Evolutionary conservation across 2,797 vertebrate species (phyloP), one percentile per base, ranked within the genome.

Genomic region (Crenichthys baileyi): DNA sequence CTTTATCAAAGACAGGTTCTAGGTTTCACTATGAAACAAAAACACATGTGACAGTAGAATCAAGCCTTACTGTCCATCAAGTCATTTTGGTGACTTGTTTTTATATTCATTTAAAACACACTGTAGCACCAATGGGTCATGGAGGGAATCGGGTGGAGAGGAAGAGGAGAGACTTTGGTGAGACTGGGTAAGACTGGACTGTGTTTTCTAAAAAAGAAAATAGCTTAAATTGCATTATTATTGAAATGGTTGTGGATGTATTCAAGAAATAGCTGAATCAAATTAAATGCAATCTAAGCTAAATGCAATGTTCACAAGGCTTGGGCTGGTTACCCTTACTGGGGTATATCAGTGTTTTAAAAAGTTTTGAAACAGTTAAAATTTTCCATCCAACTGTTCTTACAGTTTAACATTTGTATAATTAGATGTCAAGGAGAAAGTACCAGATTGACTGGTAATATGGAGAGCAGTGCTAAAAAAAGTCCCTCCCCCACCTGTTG

Each of bases 71-170:
- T 73, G 84, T 91, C 78, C 39, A 60, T 71, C 24, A 73, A 68
- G 70, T 26, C 56, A 56, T 26, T 70, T 26, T 72, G 26, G 82
- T 74, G 86, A 89, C 61, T 84, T 92, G 89, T 93, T 92, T 89
- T 86, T n/a, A 63, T 79, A 81, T 81, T 63, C 60, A 44, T 77
- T 89, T 77, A 44, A 18, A 80, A 74, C 80, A 88, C 79, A 81
- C 81, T 36, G 76, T 65, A 82, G 76, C 72, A 85, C 91, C 90
- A 79, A 93, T 91, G 91, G 92, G 91, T 94, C 91, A 91, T 91
- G 89, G 85, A 87, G 72, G 39, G 83, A 82, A 86, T 86, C 87
- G 63, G 78, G 80, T 87, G 91, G 80, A 88, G 83, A 76, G 80
- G 73, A 76, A 81, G 80, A 90, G 85, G 82, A 85, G 73, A 72